These are phyloP conservation scores for Pseudomyrmex gracilis DNA, from an alignment of 1,140 invertebrate genomes.

Conservation along the genomic window DNA sequence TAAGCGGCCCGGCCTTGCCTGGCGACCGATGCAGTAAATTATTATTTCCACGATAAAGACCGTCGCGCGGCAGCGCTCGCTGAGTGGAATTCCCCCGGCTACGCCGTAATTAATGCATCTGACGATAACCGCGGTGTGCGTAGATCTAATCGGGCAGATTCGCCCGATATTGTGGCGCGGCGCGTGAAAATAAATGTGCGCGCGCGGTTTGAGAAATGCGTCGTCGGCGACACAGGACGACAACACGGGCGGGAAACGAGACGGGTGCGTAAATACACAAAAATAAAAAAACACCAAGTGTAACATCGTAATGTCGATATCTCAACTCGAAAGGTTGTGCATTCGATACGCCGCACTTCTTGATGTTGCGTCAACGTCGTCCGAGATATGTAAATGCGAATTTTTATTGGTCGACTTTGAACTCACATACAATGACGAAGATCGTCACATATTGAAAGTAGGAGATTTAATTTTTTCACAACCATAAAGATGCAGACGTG, in stretches of 20 bases:
- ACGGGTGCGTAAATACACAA: neutral
- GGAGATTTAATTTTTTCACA: neutral
- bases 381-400: neutral
- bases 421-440: neutral
- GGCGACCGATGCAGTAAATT: constrained; percentile 72
- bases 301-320: constrained; percentile 21
- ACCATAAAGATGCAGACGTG: too few relatives aligned
- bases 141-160: constrained; percentile 66
- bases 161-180: constrained; percentile 48
- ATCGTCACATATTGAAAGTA: too few relatives aligned
- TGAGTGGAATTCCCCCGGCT: constrained; percentile 34
- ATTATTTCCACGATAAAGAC: constrained; percentile 77
- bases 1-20: constrained; percentile 62
- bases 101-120: constrained; percentile 68
- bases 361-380: too few relatives aligned
- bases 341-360: too few relatives aligned
- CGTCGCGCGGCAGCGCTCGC: constrained; percentile 38
- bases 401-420: too few relatives aligned
- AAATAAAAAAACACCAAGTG: neutral
- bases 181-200: constrained; percentile 45
- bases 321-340: neutral
- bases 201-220: constrained; percentile 30
- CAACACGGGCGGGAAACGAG: neutral
- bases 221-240: neutral
- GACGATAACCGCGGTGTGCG: constrained; percentile 54